Evolutionary conservation across 2,888 invertebrate genomes (phyloP).

Genomic region (Heliconius hortense): DNA sequence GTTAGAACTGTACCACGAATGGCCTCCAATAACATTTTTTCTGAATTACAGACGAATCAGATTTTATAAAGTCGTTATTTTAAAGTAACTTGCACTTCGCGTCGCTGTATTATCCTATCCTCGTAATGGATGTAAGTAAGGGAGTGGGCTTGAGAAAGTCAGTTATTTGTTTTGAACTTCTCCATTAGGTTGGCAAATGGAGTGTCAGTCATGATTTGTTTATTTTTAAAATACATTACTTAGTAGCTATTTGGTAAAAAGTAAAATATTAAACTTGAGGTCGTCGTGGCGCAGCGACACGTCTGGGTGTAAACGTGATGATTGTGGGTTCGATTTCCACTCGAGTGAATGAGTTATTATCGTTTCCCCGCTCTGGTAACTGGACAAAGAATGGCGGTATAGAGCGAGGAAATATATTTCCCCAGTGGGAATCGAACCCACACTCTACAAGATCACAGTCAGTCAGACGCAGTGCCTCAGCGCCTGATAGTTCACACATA

Average conservation of each 20-base stretch:
- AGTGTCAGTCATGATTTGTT: constrained; percentile 23
- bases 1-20: no score
- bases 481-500: neutral
- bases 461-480: no score
- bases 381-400: no score
- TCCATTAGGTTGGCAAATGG: constrained; percentile 8
- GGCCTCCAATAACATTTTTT: no score
- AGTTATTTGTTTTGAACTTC: constrained; percentile 12
- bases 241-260: neutral
- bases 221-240: neutral
- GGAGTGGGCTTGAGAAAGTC: neutral
- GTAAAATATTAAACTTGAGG: neutral
- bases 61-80: neutral
- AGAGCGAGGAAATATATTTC: no score
- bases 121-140: neutral
- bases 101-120: neutral
- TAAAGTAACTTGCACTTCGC: neutral
- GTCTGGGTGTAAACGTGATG: no score
- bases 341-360: no score
- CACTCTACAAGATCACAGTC: neutral
- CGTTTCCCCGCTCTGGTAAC: no score
- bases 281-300: no score
- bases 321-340: no score
- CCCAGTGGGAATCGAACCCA: neutral
- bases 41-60: neutral